Percentiles rank a stretch among this genome's conserved stretches.
Conservation (phyloP, 1,140 invertebrate genomes). For the Thaumatotibia leucotreta region DNA sequence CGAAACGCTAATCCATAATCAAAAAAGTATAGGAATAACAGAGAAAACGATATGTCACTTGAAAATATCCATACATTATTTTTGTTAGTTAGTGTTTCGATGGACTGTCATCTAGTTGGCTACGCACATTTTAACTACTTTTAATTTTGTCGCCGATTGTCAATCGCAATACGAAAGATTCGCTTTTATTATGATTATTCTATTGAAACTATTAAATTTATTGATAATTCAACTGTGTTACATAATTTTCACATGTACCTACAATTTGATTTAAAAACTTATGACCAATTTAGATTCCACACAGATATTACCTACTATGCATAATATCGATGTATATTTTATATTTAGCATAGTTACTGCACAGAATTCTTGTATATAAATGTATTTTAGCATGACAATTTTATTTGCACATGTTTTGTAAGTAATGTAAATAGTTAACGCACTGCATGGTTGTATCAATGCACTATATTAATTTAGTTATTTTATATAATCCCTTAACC, state of each 20-base stretch:
- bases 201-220: background rate
- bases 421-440: background rate
- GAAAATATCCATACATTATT: too few relatives aligned
- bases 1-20: too few relatives aligned
- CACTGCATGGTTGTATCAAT: conserved; percentile 8
- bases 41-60: too few relatives aligned
- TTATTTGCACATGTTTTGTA: background rate
- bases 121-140: too few relatives aligned
- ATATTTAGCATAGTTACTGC: background rate
- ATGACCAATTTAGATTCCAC: background rate
- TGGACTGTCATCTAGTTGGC: too few relatives aligned
- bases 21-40: too few relatives aligned
- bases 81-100: too few relatives aligned
- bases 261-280: background rate
- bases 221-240: background rate
- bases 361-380: background rate
- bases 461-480: background rate
- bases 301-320: background rate
- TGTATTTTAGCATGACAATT: background rate
- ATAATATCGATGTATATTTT: background rate
- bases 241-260: background rate
- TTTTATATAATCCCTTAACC: background rate
- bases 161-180: background rate
- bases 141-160: too few relatives aligned
- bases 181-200: background rate